Evolutionary conservation across 2,888 invertebrate genomes (phyloP), one percentile per base, ranked within the genome.

Genomic region (Nemapogon koenigi): DNA sequence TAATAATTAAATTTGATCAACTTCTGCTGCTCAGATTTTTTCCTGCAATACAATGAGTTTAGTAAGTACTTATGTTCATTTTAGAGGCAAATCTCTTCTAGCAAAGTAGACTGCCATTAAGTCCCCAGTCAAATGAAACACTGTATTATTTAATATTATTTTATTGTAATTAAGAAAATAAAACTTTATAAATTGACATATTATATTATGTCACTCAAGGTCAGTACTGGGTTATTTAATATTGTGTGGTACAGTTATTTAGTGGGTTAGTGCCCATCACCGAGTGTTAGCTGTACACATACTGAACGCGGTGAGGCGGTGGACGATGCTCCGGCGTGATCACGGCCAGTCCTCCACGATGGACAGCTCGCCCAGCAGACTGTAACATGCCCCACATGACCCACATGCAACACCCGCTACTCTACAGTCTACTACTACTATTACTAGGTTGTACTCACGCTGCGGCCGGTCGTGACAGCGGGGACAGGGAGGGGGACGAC

Each of bases 361-460:
- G 58, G 55, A 57, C 50, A 79, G 76, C 57, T 76, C 73, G 54
- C 73, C 76, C 72, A 78, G 73, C 52, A 78, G 72, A 68, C 78
- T 79, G 79, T 62, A 78, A 75, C 31, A 48, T n/a, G n/a, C n/a
- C n/a, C n/a, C n/a, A n/a, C n/a, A n/a, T 62, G 57, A 72, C 71
- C 55, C 59, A 50, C 41, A 49, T 43, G 45, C 47, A 58, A 66
- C 58, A 64, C 53, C 53, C 49, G 14, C 16, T 37, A 33, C 8
- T 6, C 3, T 33, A 17, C 38, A 40, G 38, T 22, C 38, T 41
- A 38, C 43, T 37, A 41, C 39, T 43, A 43, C 40, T 7, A 6
- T 28, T 14, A 3, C 22, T 3, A 2, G 18, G 15, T 15, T 10
- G 51, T 68, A 75, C 75, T 55, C 65, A 75, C 76, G 70, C 62